Base-by-base conservation (phyloP, 2,888 invertebrate species). In the Drosophila paracracens region DNA sequence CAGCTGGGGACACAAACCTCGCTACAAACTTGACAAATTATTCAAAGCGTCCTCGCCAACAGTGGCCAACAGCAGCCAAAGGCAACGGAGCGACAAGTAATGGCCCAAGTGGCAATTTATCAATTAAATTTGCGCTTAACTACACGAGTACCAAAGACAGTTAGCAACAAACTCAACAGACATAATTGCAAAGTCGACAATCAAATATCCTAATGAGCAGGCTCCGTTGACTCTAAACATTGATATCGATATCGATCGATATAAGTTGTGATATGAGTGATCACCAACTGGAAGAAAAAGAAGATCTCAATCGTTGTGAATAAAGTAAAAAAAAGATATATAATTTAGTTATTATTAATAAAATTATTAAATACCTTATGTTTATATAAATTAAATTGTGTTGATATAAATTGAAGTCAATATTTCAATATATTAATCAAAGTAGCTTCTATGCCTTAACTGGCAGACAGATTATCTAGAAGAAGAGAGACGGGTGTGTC, bases 61-160 rank as follows among this genome's bases (percentile, higher is more conserved):
- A 51, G 33, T 36, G 52, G 48, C 79, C 18, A 35, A 18, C 63
- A 48, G 46, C 64, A 43, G 48, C 66, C 40, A 40, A 46, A 46
- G 27, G 46, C 46, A 67, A 29, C 70, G 68, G 48, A 75, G 74
- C 79, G 89, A 62, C 84, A 80, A 86, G 82, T 78, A 89, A 90
- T 89, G 81, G 88, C 81, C 79, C 88, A 89, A 88, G 91, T 84
- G 83, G 91, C 88, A 89, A 91, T 89, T 89, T 89, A 91, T 89
- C 88, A 89, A 91, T 91, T 91, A 89, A 91, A 89, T 88, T 82
- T 83, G 76, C 71, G 80, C 84, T 86, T 86, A 88, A 89, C 89
- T 82, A 70, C 86, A 76, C 70, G 83, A 78, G 73, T 67, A 74
- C 76, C 79, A 82, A 74, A 76, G 70, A 79, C 70, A 71, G 65